Evolutionary conservation across 2,113 vertebrate genomes (phyloP), one percentile per base, ranked within the genome.

Genomic region (Istiophorus platypterus): DNA sequence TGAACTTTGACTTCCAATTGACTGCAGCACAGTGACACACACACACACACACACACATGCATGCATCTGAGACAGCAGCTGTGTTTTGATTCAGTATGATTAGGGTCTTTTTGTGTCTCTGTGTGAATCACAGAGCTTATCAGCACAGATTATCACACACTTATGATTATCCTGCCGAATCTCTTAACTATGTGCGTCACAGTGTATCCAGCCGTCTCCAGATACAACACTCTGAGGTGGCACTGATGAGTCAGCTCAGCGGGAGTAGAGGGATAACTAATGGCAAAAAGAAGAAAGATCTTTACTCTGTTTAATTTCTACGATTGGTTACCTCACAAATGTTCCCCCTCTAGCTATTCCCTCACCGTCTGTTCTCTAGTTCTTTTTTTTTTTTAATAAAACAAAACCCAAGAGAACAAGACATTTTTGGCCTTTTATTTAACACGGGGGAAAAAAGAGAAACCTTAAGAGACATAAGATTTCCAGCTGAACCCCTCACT

Each of bases 41-140:
- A 29, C 47, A 86, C 47, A 54, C 65, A 31, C 6, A n/a, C 13
- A 49, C 8, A 56, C 27, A 9, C 12, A 22, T 22, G 15, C 67
- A 75, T 52, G 63, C 84, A 79, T 71, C 26, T 24, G 72, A 75
- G 49, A 62, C 61, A 81, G 84, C 90, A 93, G 91, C 91, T 91
- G 89, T 89, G 89, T 89, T 92, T 83, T 89, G 80, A 86, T 92
- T 84, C 49, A 8, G 34, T 51, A 26, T 85, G 81, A 92, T 92
- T 82, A 71, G 64, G 78, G 86, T 90, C 80, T 88, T 85, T 92
- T 80, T 79, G 81, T 86, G 85, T 75, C 74, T 82, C 80, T 3
- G 52, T 78, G 82, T 87, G 86, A 90, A 85, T 89, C 78, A 74
- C 57, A 69, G 75, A 85, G 72, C 68, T 88, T 65, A 86, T 86